Conservation (phyloP, 2,797 vertebrate species). For the Sardinella longiceps region DNA sequence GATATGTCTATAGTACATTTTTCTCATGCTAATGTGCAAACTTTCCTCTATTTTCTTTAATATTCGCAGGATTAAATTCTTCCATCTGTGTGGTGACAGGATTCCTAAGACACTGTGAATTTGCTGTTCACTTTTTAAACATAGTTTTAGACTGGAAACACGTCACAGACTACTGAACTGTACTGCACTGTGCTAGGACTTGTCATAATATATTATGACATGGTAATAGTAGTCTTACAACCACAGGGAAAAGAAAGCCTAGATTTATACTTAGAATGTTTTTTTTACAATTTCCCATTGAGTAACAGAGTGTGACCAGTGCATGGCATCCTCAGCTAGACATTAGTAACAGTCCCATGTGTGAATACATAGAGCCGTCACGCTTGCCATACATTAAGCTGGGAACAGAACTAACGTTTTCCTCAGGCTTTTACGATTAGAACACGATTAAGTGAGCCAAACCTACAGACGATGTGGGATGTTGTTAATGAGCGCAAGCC, state of each 20-base stretch:
- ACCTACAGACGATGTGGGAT: no score
- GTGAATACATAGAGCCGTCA: no score
- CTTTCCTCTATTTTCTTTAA: not conserved
- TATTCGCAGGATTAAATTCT: not conserved
- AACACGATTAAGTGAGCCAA: no score
- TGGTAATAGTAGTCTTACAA: not conserved
- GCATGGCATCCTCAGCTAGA: no score
- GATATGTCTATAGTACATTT: no score
- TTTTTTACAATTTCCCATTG: not conserved
- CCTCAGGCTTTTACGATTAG: no score
- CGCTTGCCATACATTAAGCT: no score
- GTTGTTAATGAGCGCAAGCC: no score
- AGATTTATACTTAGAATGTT: no score
- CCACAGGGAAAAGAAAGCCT: not conserved
- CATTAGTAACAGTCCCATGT: no score
- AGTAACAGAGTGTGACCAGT: no score
- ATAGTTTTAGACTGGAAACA: not conserved
- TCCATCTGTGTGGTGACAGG: not conserved
- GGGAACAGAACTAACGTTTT: no score
- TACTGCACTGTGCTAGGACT: not conserved
- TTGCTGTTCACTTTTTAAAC: not conserved
- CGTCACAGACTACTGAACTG: not conserved
- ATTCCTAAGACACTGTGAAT: not conserved
- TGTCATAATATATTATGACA: not conserved
- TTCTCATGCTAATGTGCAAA: not conserved